Conservation (phyloP, 1,140 invertebrate species). For the Gryllus bimaculatus region DNA sequence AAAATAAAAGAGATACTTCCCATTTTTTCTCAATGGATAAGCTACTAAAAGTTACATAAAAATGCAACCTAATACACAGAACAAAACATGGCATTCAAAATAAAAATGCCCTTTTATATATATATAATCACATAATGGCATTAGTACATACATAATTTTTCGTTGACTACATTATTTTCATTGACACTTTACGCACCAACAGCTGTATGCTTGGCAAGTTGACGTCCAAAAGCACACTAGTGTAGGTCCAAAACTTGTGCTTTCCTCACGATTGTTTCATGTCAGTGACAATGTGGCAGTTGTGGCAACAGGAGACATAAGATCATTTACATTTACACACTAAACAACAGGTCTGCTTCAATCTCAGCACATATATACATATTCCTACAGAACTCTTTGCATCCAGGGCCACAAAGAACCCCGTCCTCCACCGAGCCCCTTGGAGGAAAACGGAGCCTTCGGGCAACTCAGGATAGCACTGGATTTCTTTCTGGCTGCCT, state of each 20-base stretch:
- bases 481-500: background rate
- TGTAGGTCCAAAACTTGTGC: background rate
- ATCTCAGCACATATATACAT: background rate
- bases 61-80: background rate
- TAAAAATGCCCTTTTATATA: background rate
- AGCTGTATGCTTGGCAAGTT: background rate
- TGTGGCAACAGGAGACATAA: background rate
- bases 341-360: background rate
- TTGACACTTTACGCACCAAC: background rate
- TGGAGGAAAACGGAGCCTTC: background rate
- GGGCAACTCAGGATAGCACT: background rate
- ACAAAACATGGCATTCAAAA: background rate
- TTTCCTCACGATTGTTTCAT: background rate
- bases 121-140: conserved; percentile 5
- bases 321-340: conserved; percentile 5
- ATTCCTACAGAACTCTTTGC: background rate
- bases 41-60: background rate
- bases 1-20: background rate
- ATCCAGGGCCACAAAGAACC: background rate
- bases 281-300: background rate
- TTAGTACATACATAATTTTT: background rate
- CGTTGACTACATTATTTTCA: background rate
- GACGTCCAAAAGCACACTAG: background rate
- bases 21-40: background rate
- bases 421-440: background rate